Percentiles rank a stretch among this genome's conserved stretches.
Conservation (phyloP, 2,797 vertebrate species). For the Taenioides sp. region DNA sequence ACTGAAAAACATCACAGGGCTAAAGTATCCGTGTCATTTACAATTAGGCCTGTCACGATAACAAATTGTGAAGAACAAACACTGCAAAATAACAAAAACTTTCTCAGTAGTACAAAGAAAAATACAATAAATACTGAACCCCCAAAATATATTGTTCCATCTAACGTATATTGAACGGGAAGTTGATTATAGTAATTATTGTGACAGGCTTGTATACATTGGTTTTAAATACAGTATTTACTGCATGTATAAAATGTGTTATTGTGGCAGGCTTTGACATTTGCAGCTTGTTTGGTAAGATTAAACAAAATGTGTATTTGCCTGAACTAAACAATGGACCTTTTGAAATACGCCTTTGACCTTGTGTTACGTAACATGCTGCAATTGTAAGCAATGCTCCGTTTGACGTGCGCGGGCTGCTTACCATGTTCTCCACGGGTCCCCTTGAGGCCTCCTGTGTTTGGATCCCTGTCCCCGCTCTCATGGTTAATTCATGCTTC, state of each 20-base stretch:
- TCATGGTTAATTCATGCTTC: constrained; percentile 73
- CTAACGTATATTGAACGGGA: too few relatives aligned
- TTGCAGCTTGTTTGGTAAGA: neutral
- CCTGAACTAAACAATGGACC: too few relatives aligned
- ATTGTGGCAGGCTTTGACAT: neutral
- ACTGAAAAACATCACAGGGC: too few relatives aligned
- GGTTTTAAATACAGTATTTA: neutral
- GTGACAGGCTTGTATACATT: too few relatives aligned
- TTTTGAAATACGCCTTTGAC: constrained; percentile 10
- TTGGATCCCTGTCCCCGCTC: constrained; percentile 52
- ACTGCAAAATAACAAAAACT: too few relatives aligned
- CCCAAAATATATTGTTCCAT: too few relatives aligned
- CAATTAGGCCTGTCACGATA: too few relatives aligned
- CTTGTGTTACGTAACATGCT: constrained; percentile 22
- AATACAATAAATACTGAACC: too few relatives aligned
- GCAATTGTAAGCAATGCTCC: constrained; percentile 11
- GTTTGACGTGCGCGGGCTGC: constrained; percentile 19
- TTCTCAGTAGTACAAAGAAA: too few relatives aligned
- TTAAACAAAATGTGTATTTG: neutral
- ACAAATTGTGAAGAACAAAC: too few relatives aligned
- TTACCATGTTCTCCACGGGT: constrained; percentile 21
- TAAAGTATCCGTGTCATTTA: too few relatives aligned
- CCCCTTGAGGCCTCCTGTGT: constrained; percentile 39
- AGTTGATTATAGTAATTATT: too few relatives aligned
- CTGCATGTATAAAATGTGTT: neutral